Percentiles rank a stretch among this genome's conserved stretches.
Evolutionary conservation across 2,113 vertebrate species (phyloP).

Genomic region (Lanius collurio): DNA sequence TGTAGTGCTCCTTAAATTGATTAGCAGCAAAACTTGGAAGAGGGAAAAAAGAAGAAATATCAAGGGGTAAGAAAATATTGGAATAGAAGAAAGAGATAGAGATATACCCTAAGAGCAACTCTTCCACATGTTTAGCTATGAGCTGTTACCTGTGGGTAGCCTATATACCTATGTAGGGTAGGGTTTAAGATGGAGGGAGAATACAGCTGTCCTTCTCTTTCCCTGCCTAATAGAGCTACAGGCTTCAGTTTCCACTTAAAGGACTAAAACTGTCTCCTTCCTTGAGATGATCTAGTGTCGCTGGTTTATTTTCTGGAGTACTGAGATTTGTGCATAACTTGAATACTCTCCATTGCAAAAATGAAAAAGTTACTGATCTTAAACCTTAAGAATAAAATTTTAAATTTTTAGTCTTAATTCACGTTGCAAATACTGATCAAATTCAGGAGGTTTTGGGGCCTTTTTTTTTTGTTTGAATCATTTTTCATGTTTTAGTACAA

Average conservation of each 20-base stretch:
- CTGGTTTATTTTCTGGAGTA: neutral
- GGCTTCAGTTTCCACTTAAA: neutral
- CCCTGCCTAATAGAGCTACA: neutral
- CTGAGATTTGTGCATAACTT: neutral
- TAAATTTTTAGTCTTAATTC: neutral
- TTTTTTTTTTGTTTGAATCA: neutral
- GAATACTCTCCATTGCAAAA: neutral
- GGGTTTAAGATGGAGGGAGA: neutral
- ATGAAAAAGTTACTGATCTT: neutral
- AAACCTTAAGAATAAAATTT: neutral
- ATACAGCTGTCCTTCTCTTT: neutral
- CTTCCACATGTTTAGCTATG: neutral
- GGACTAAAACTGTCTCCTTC: neutral
- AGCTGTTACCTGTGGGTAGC: neutral
- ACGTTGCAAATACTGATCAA: neutral
- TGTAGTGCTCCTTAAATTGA: neutral
- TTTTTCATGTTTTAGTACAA: neutral
- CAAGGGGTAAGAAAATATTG: neutral
- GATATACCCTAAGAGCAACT: neutral
- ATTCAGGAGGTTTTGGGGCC: rapidly evolving
- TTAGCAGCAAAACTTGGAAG: neutral
- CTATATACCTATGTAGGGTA: neutral
- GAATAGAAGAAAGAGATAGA: neutral
- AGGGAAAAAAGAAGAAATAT: neutral
- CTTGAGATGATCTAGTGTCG: neutral